Evolutionary conservation across 2,888 invertebrate genomes (phyloP).

Genomic region (Acrocera orbiculus): DNA sequence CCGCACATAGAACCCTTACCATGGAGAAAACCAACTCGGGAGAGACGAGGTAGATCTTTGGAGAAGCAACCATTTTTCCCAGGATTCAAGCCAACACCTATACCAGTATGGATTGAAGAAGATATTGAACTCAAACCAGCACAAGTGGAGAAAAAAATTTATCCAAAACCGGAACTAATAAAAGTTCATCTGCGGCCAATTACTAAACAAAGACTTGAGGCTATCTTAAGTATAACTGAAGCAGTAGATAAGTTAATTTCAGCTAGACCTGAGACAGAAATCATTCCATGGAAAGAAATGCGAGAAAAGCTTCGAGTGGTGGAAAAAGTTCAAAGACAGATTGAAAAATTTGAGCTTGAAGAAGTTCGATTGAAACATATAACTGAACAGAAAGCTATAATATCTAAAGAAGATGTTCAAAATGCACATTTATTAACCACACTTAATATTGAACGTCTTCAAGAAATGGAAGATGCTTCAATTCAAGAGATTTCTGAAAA

Average conservation of each 20-base stretch:
- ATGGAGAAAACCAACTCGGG: conserved; percentile 27
- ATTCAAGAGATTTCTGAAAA: conserved; percentile 29
- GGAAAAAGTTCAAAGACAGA: conserved; percentile 28
- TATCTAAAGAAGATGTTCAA: conserved; percentile 12
- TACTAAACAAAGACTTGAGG: conserved; percentile 31
- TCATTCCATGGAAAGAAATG: conserved; percentile 29
- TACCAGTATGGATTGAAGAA: conserved; percentile 47
- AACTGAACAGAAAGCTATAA: conserved; percentile 16
- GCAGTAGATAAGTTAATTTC: conserved; percentile 27
- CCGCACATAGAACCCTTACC: conserved; percentile 25
- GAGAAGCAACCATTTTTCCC: conserved; percentile 30
- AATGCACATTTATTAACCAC: conserved; percentile 28
- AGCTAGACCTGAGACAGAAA: conserved; percentile 24
- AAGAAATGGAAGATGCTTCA: conserved; percentile 27
- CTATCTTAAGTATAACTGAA: conserved; percentile 26
- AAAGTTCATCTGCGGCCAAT: conserved; percentile 34
- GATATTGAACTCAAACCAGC: conserved; percentile 41
- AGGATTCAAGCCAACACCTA: conserved; percentile 26
- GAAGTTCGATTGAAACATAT: conserved; percentile 30
- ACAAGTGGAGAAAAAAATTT: conserved; percentile 35
- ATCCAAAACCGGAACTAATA: conserved; percentile 35
- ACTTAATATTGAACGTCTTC: conserved; percentile 25
- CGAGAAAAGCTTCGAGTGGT: conserved; percentile 26
- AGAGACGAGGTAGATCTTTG: conserved; percentile 32
- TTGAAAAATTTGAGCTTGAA: conserved; percentile 28